Evolutionary conservation across 2,888 invertebrate genomes (phyloP), one percentile per base, ranked within the genome.

Genomic region (Amorpha juglandis): DNA sequence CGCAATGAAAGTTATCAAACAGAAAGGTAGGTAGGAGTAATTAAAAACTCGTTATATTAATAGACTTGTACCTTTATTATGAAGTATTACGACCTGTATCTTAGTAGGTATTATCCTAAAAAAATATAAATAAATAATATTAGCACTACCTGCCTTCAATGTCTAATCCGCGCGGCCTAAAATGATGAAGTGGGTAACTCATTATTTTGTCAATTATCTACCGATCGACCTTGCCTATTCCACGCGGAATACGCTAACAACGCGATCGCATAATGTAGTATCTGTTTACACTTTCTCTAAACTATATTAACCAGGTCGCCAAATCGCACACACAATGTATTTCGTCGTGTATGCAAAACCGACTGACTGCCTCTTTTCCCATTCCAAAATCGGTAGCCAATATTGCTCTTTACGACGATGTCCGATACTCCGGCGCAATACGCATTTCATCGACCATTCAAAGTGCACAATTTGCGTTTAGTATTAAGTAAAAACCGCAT

Each of bases 201-300:
- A 63, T 52, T 63, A 63, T 62, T 47, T 63, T 63, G 63, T 53
- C 47, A 63, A 63, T 63, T 66, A 63, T 53, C 62, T 47, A 53
- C 63, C 52, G 45, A 66, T 70, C 78, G 79, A 78, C 78, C 78
- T 78, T 78, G 78, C 69, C 68, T 62, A 63, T 63, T 63, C 64
- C 64, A 68, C 68, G 63, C 66, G 68, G 52, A 67, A 70, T 70
- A 74, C 50, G 50, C 16, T 55, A 71, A 72, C 69, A 74, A 75
- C 68, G 58, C 67, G 64, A 78, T 79, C 77, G 78, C 74, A 73
- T 77, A 78, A 70, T 68, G 70, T 71, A 55, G 68, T 64, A 70
- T 74, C 77, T 81, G 84, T 83, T 80, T 78, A 78, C 74, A 81
- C 79, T 84, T 82, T 82, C 79, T 73, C 75, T 71, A 73, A 69